These are phyloP conservation scores for Leiothrix lutea DNA, from an alignment of 2,113 vertebrate genomes.

Conservation along the genomic window DNA sequence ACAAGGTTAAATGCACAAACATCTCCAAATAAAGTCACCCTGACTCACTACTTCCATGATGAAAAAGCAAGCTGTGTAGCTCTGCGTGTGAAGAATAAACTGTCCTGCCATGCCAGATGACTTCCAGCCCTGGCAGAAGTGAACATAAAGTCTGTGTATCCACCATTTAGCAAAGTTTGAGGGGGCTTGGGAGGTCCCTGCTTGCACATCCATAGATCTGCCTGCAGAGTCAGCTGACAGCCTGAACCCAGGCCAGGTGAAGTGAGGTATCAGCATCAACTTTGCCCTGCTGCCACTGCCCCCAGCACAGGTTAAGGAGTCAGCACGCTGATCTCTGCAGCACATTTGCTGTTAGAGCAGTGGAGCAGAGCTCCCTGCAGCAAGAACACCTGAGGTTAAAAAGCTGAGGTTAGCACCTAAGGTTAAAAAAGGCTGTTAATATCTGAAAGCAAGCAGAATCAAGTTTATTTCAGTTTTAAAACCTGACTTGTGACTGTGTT, in stretches of 20 bases:
- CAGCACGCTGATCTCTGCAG: neutral
- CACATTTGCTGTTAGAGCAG: neutral
- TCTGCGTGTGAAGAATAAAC: neutral
- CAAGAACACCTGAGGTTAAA: neutral
- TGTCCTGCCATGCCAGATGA: neutral
- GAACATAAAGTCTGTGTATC: neutral
- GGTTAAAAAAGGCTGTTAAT: neutral
- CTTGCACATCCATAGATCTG: neutral
- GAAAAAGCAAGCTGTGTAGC: neutral
- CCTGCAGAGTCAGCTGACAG: neutral
- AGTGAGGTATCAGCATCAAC: neutral
- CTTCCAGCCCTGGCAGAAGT: neutral
- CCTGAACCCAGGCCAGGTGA: neutral
- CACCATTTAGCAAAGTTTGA: neutral
- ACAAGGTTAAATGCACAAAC: neutral
- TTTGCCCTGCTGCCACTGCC: neutral
- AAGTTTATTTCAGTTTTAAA: neutral
- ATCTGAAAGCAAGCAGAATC: neutral
- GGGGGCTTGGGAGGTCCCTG: neutral
- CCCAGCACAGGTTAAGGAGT: neutral
- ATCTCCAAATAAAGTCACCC: conserved; percentile 19
- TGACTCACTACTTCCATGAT: conserved; percentile 9
- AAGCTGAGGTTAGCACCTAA: neutral
- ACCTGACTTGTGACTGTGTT: neutral
- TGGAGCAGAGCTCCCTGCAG: neutral